A percentile compares a stretch with the other conserved stretches of the same genome.
phyloP scores from a whole-genome alignment of 2,113 vertebrate species.

The Atherinomorus stipes region DNA sequence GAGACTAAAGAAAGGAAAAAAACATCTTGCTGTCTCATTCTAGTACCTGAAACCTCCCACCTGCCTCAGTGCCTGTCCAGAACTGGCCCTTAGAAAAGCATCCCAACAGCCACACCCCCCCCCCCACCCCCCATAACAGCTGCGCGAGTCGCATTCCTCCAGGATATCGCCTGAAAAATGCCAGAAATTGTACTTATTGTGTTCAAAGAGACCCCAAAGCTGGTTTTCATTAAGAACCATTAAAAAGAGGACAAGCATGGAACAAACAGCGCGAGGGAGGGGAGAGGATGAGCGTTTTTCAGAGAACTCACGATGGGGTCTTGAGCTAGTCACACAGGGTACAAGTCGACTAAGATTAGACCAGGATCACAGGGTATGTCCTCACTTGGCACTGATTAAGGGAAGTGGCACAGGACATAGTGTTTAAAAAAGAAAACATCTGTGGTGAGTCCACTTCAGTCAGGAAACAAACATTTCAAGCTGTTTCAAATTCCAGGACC shows the following conservation, averaged over 20 bases:
- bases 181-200: conserved; percentile 75
- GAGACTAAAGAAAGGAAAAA: conserved; percentile 31
- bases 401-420: conserved; percentile 35
- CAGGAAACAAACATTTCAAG: conserved; percentile 32
- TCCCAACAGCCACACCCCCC: conserved; percentile 53
- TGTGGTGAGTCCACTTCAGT: conserved; percentile 15
- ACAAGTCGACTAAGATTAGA: conserved; percentile 30
- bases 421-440: conserved; percentile 42
- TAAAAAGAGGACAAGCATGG: conserved; percentile 66
- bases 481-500: conserved; percentile 23
- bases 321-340: conserved; percentile 14
- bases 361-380: conserved; percentile 22
- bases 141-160: conserved; percentile 77
- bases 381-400: conserved; percentile 24
- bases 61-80: conserved; percentile 77
- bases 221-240: conserved; percentile 78
- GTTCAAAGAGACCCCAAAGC: conserved; percentile 63
- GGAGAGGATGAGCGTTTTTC: conserved; percentile 22
- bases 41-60: conserved; percentile 68
- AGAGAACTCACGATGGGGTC: conserved; percentile 18
- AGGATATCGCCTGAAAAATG: conserved; percentile 71
- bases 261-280: conserved; percentile 46
- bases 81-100: conserved; percentile 73
- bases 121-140: conserved; percentile 70
- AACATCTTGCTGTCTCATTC: conserved; percentile 48